phyloP scores from a whole-genome alignment of 2,113 vertebrate genomes.

The Mirounga angustirostris region DNA sequence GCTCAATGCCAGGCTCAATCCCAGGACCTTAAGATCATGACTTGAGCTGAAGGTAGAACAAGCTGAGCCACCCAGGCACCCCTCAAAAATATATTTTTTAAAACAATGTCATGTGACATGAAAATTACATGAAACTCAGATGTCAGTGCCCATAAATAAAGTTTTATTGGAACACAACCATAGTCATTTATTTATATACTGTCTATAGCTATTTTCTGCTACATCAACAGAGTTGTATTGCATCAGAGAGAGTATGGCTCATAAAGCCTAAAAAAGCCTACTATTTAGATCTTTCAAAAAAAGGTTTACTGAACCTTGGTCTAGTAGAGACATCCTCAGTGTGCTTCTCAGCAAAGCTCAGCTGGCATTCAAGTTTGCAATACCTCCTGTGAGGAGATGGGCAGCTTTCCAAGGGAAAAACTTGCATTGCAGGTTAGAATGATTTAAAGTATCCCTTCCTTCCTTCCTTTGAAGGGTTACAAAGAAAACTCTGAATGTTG shows the following conservation, averaged over 20 bases:
- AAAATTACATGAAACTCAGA: conserved; percentile 7
- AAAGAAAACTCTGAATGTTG: not conserved
- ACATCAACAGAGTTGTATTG: not conserved
- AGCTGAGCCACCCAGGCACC: too few relatives aligned
- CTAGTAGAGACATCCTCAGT: not conserved
- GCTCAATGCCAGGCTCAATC: too few relatives aligned
- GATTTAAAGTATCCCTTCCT: not conserved
- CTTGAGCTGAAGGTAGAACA: too few relatives aligned
- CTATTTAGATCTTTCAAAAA: not conserved
- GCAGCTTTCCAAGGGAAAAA: not conserved
- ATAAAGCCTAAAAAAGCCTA: not conserved
- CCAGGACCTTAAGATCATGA: too few relatives aligned
- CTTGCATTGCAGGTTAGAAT: not conserved
- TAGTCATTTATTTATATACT: not conserved
- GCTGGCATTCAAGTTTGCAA: not conserved
- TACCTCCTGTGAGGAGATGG: not conserved
- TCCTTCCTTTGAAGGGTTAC: not conserved
- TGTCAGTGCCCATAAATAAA: not conserved
- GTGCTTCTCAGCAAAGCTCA: not conserved
- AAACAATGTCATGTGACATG: not conserved
- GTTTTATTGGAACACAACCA: not conserved
- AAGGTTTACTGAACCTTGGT: not conserved
- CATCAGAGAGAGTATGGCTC: not conserved
- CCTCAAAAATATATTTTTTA: not conserved
- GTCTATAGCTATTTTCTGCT: not conserved